These are phyloP conservation scores for Tiliacea aurago DNA, from an alignment of 2,888 invertebrate species.

Conservation along the genomic window DNA sequence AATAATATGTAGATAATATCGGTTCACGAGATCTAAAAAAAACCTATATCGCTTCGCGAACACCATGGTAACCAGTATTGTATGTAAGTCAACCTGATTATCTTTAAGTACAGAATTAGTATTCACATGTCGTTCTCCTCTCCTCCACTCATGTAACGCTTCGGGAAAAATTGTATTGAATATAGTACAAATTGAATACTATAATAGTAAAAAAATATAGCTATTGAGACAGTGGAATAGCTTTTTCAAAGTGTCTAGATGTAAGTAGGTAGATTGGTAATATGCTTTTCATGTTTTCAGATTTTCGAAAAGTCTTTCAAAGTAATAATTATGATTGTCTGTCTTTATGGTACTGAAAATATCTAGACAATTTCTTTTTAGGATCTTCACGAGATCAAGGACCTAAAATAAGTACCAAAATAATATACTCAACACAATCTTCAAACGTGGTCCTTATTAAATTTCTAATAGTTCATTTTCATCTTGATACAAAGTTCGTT, in stretches of 20 bases:
- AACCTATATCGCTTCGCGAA: too few species aligned
- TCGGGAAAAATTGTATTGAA: neutral
- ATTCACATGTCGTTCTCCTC: constrained; percentile 8
- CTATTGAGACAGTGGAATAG: neutral
- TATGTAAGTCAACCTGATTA: constrained; percentile 7
- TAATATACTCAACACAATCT: neutral
- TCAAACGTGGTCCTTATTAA: too few species aligned
- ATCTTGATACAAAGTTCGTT: neutral
- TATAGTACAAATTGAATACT: constrained; percentile 10
- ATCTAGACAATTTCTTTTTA: neutral
- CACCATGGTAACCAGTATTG: neutral
- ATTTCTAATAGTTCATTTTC: too few species aligned
- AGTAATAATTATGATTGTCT: neutral
- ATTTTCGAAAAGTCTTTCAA: neutral
- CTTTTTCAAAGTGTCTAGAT: neutral
- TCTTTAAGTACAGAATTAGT: constrained; percentile 21
- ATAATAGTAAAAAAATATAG: neutral
- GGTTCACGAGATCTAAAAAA: too few species aligned
- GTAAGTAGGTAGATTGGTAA: too few species aligned
- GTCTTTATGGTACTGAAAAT: neutral
- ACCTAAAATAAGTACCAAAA: neutral
- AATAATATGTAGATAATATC: too few species aligned
- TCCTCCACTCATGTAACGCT: neutral
- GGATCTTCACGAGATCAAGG: neutral
- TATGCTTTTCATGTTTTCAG: neutral